A percentile compares a stretch with the other conserved stretches of the same genome.
Evolutionary conservation across 2,797 vertebrate genomes (phyloP).

Genomic region (Okamejei kenojei): DNA sequence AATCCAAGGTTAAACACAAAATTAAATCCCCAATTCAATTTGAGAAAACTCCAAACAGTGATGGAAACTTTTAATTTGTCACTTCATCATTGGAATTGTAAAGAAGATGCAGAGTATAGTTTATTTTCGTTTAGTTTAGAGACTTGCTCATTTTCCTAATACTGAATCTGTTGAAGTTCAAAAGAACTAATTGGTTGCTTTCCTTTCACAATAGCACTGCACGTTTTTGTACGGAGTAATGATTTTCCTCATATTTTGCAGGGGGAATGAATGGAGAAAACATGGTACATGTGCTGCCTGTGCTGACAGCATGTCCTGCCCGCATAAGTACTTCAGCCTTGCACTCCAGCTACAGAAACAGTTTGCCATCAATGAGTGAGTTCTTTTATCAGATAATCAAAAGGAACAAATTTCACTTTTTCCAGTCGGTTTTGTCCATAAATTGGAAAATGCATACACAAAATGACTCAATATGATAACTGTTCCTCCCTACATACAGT

Average conservation of each 20-base stretch:
- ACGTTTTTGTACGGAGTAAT: neutral
- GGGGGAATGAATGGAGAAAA: neutral
- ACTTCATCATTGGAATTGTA: neutral
- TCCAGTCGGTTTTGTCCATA: too few species aligned
- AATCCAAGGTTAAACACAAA: neutral
- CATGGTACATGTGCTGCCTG: slow-evolving; percentile 7
- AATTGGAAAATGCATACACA: too few species aligned
- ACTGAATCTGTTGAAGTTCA: neutral
- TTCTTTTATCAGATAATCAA: neutral
- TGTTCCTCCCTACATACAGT: too few species aligned
- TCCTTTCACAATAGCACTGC: neutral
- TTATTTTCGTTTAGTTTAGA: too few species aligned
- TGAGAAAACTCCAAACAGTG: neutral
- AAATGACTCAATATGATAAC: too few species aligned
- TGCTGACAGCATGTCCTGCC: slow-evolving; percentile 6
- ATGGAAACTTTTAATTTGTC: neutral
- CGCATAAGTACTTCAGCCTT: slow-evolving; percentile 26
- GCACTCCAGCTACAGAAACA: neutral
- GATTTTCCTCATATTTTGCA: neutral
- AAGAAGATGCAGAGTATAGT: neutral
- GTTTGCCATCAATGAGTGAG: neutral
- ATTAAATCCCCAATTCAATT: neutral
- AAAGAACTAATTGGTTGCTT: neutral
- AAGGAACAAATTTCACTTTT: neutral
- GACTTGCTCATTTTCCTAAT: neutral